Conservation (phyloP, 2,113 vertebrate species). For the Chaetops frenatus region DNA sequence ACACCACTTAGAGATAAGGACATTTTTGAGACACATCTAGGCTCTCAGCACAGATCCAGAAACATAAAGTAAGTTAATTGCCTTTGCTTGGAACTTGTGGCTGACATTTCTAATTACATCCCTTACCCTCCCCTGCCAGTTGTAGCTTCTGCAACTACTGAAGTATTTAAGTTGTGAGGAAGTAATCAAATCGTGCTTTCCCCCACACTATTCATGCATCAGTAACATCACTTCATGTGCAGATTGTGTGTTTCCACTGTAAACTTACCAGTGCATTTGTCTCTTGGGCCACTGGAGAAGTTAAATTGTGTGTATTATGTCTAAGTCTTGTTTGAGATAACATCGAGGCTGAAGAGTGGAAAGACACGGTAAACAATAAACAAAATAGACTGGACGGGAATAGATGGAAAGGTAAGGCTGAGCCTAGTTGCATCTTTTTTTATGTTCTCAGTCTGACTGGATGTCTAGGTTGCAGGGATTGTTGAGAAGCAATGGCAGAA, state of each 20-base stretch:
- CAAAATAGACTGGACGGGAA: conserved; percentile 25
- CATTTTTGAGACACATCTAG: background rate
- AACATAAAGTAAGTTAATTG: background rate
- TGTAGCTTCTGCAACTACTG: background rate
- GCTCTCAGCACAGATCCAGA: background rate
- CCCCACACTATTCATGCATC: background rate
- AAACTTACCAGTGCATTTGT: background rate
- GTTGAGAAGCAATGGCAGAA: background rate
- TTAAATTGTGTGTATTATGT: conserved; percentile 3
- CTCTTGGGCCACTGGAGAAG: background rate
- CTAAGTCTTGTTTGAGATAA: conserved; percentile 43
- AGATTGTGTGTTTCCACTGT: background rate
- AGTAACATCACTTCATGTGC: background rate
- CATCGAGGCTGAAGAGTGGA: conserved; percentile 41
- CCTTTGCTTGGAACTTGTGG: background rate
- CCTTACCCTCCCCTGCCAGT: background rate
- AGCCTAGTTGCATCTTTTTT: background rate
- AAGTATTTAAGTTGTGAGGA: background rate
- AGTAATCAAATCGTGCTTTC: background rate
- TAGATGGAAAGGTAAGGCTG: conserved; percentile 59
- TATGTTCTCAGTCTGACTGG: background rate
- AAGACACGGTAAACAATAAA: conserved; percentile 52
- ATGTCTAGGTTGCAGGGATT: background rate
- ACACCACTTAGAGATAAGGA: background rate
- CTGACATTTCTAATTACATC: conserved; percentile 15